Evolutionary conservation across 2,797 vertebrate genomes (phyloP).

Genomic region (Allobates femoralis): DNA sequence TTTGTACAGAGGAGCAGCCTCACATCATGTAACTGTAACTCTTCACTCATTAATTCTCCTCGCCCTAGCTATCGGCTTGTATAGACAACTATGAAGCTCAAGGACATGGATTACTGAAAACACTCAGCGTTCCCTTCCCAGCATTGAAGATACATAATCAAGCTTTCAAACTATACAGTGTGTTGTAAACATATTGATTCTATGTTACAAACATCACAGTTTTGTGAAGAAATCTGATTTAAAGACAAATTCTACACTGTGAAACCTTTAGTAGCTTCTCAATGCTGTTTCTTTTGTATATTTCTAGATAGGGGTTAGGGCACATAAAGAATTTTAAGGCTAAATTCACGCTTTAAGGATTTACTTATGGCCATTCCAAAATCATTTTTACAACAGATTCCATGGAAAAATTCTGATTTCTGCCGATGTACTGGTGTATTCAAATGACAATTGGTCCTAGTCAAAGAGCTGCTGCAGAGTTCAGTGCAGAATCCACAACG

Average conservation of each 20-base stretch:
- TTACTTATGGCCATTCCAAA: too few relatives aligned
- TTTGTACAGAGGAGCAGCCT: neutral
- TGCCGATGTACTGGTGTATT: too few relatives aligned
- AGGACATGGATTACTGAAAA: conserved; percentile 84
- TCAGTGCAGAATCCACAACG: too few relatives aligned
- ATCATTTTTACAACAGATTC: too few relatives aligned
- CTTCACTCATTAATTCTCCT: conserved; percentile 79
- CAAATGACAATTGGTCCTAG: too few relatives aligned
- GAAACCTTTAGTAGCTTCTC: neutral
- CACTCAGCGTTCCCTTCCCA: conserved; percentile 66
- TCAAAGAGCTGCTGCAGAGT: too few relatives aligned
- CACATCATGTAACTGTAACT: conserved; percentile 25
- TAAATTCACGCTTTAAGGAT: too few relatives aligned
- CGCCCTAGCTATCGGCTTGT: conserved; percentile 79
- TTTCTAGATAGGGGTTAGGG: neutral
- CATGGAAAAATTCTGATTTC: too few relatives aligned
- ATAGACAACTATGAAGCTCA: conserved; percentile 70
- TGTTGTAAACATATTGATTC: conserved; percentile 50
- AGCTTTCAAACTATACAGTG: conserved; percentile 60
- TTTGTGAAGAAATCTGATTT: neutral
- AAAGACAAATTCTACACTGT: neutral
- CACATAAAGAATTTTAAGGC: too few relatives aligned
- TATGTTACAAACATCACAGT: neutral
- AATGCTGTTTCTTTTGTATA: neutral
- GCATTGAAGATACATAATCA: conserved; percentile 67